Evolutionary conservation across 2,888 invertebrate species (phyloP), one percentile per base, ranked within the genome.

Genomic region (Atethmia centrago): DNA sequence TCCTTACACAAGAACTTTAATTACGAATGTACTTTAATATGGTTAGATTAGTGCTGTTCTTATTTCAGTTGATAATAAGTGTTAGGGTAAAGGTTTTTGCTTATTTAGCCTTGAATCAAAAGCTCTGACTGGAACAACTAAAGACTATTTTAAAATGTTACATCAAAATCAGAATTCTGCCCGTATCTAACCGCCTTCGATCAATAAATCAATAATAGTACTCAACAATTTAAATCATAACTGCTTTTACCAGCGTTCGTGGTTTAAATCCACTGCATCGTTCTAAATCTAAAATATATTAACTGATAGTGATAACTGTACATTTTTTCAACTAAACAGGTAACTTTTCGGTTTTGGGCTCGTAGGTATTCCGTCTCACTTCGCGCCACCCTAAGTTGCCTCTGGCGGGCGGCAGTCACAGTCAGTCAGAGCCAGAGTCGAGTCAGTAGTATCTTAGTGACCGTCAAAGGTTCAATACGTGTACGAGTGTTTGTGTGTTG

Each of bases 381-480:
- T 75, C n/a, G 31, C 28, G 53, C 62, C 58, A 59, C 78, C 71
- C 75, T 75, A 31, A 7, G 36, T 53, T 47, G 40, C 14, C 2
- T 10, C 42, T 3, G 36, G 45, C 51, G n/a, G n/a, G 16, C 71
- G 65, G 19, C 80, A 84, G 85, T 85, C 76, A 47, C 70, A n/a
- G n/a, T n/a, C n/a, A n/a, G n/a, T n/a, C n/a, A n/a, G n/a, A n/a
- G n/a, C n/a, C n/a, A n/a, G n/a, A n/a, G n/a, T n/a, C n/a, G n/a
- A n/a, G n/a, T n/a, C n/a, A n/a, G n/a, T n/a, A n/a, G n/a, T n/a
- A n/a, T n/a, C n/a, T n/a, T 74, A 70, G 66, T 66, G 53, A 79
- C 72, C 71, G 63, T 70, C 72, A 74, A 71, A 82, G 74, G 82
- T 74, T 71, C 53, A 72, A 82, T 85, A 82, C 85, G 86, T 82